Evolutionary conservation across 2,113 vertebrate genomes (phyloP).

Genomic region (Aspidoscelis tigris): DNA sequence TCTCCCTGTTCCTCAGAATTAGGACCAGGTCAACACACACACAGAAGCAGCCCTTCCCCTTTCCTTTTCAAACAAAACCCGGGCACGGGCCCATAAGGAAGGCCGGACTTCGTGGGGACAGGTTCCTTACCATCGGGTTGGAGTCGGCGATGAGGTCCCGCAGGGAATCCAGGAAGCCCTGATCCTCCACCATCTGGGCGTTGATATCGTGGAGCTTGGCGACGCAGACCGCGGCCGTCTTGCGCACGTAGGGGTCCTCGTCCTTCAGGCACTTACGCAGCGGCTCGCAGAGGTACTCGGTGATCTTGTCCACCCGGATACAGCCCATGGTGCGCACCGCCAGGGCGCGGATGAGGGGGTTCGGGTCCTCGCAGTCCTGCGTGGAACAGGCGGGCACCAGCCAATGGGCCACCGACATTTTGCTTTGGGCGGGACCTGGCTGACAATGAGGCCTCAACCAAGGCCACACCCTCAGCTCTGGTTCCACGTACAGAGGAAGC

Average conservation of each 20-base stretch:
- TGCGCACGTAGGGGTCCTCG: conserved; percentile 96
- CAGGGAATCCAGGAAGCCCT: conserved; percentile 96
- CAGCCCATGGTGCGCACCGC: conserved; percentile 99
- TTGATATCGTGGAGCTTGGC: conserved; percentile 99
- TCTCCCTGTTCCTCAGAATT: too few species aligned
- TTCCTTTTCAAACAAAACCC: too few species aligned
- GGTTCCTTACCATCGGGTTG: conserved; percentile 90
- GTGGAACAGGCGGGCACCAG: accelerated
- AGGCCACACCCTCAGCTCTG: too few species aligned
- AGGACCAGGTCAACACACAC: too few species aligned
- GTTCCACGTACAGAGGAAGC: too few species aligned
- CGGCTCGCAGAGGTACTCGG: conserved; percentile 96
- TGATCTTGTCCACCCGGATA: conserved; percentile 98
- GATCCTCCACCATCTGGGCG: conserved; percentile 99
- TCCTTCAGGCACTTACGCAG: conserved; percentile 98
- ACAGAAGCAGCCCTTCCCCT: too few species aligned
- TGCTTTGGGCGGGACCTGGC: too few species aligned
- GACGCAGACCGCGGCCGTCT: conserved; percentile 96
- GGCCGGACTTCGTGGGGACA: too few species aligned
- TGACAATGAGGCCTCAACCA: too few species aligned
- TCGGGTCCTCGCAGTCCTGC: conserved; percentile 98
- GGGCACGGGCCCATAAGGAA: too few species aligned
- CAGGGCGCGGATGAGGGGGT: conserved; percentile 95
- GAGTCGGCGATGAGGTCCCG: conserved; percentile 98
- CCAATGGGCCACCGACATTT: too few species aligned